A percentile compares a stretch with the other conserved stretches of the same genome.
Conservation (phyloP, 2,888 invertebrate species). For the Hemaris fuciformis region DNA sequence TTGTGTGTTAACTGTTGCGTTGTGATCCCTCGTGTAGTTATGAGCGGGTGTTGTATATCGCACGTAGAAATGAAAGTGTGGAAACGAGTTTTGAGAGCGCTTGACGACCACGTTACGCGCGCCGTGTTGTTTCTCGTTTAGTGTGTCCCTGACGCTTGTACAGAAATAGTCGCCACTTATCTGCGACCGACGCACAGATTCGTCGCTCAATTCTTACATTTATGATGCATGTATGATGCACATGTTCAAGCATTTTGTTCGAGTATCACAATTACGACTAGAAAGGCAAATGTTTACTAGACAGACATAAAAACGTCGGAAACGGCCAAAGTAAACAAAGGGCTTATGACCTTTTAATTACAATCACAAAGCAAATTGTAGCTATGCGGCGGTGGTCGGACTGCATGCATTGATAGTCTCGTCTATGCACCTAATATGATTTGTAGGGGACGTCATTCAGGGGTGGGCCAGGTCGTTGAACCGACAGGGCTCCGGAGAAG, state of each 20-base stretch:
- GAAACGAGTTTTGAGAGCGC: constrained; percentile 43
- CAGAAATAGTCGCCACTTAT: constrained; percentile 44
- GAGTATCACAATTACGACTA: not conserved
- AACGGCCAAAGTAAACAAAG: not conserved
- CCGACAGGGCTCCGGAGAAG: constrained; percentile 65
- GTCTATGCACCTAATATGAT: constrained; percentile 36
- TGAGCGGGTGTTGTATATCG: constrained; percentile 20
- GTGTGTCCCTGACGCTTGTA: constrained; percentile 38
- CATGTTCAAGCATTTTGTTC: not conserved
- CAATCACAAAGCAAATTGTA: not conserved
- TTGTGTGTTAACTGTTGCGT: not conserved
- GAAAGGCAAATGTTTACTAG: not conserved
- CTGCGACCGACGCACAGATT: constrained; percentile 18
- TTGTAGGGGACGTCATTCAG: constrained; percentile 52
- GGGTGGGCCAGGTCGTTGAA: constrained; percentile 71
- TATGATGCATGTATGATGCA: not conserved
- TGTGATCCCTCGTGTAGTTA: not conserved
- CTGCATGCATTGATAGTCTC: constrained; percentile 31
- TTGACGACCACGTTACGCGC: constrained; percentile 32
- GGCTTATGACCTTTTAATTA: not conserved
- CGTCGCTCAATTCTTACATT: constrained; percentile 16
- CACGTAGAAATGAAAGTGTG: constrained; percentile 12
- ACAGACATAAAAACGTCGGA: not conserved
- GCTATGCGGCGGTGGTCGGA: not conserved
- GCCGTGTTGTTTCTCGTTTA: constrained; percentile 48